Percentiles rank a stretch among this genome's conserved stretches.
Evolutionary conservation across 2,113 vertebrate genomes (phyloP).

Genomic region (Zosterops japonicus): DNA sequence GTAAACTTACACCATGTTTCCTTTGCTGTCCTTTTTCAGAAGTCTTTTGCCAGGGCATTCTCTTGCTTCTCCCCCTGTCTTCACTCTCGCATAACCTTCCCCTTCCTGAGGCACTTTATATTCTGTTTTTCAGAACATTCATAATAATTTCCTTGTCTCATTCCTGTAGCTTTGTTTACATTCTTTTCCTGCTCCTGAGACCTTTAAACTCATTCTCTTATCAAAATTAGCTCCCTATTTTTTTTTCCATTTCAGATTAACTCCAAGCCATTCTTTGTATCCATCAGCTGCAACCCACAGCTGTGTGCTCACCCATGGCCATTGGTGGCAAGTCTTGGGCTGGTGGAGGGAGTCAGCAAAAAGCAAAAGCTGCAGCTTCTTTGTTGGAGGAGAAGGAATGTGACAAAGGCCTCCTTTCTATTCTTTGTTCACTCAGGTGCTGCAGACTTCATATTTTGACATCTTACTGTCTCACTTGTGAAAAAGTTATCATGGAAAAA

Average conservation of each 20-base stretch:
- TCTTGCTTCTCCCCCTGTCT: background rate
- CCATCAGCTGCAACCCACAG: background rate
- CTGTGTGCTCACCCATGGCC: fast-evolving
- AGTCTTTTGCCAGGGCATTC: background rate
- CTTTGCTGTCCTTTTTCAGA: background rate
- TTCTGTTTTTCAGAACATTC: background rate
- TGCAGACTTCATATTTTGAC: background rate
- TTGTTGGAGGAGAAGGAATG: background rate
- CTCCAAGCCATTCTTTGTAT: background rate
- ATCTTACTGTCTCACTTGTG: background rate
- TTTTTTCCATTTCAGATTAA: background rate
- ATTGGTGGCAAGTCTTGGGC: background rate
- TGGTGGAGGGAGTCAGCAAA: background rate
- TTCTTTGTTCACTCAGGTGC: background rate
- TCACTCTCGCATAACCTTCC: background rate
- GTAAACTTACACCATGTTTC: background rate
- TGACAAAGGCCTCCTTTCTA: background rate
- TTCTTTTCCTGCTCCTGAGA: background rate
- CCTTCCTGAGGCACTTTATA: background rate
- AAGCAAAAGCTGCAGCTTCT: background rate
- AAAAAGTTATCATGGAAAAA: background rate
- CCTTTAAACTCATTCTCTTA: background rate
- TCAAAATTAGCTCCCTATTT: background rate
- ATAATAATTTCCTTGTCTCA: background rate
- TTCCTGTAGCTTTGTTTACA: background rate